phyloP scores from a whole-genome alignment of 2,113 vertebrate species.

The Pipa parva region DNA sequence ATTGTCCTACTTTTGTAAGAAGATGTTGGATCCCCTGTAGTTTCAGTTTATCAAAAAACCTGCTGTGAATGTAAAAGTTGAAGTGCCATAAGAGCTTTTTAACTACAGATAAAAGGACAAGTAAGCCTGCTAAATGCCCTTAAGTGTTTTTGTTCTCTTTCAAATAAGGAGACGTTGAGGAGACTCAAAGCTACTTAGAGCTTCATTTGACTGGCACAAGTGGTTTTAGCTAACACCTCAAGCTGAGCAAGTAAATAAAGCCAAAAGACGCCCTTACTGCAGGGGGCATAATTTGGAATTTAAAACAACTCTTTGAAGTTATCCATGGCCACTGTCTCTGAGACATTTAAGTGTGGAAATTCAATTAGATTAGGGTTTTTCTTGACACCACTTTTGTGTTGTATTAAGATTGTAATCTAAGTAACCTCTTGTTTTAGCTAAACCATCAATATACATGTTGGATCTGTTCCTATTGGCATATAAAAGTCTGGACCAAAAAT shows the following conservation, averaged over 20 bases:
- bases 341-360: constrained; percentile 2
- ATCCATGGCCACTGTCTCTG: not conserved
- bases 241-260: constrained; percentile 32
- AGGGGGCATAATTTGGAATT: constrained; percentile 28
- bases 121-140: constrained; percentile 43
- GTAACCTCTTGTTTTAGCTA: constrained; percentile 38
- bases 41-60: constrained; percentile 52
- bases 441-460: constrained; percentile 1
- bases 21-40: constrained; percentile 35
- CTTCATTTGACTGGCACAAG: constrained; percentile 60
- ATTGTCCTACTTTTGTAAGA: constrained; percentile 35
- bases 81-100: constrained; percentile 53
- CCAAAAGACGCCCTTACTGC: constrained; percentile 31
- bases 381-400: constrained; percentile 12
- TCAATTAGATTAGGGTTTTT: not conserved
- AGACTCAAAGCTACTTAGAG: constrained; percentile 49
- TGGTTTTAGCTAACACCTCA: constrained; percentile 49
- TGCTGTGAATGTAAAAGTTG: constrained; percentile 58
- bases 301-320: constrained; percentile 35
- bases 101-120: constrained; percentile 61
- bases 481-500: constrained; percentile 52
- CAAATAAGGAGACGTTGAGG: constrained; percentile 53
- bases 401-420: constrained; percentile 12
- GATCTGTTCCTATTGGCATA: constrained; percentile 23
- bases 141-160: constrained; percentile 39